These are phyloP conservation scores for Diplosoma virens DNA, from an alignment of 23 tunicate genomes.

Conservation along the genomic window DNA sequence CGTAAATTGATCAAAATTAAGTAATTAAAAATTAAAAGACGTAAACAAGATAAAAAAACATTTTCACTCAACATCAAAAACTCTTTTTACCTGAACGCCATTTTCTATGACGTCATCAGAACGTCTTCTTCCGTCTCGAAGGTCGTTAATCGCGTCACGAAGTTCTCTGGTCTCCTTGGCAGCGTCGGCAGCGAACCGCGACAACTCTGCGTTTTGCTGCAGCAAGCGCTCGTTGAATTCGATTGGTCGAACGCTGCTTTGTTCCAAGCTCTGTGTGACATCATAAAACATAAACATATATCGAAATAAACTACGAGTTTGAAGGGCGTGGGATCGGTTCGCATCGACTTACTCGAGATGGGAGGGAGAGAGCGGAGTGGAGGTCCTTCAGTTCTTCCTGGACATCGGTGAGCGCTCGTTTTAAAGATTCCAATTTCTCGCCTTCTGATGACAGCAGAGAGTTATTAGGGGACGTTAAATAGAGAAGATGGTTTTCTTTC, in stretches of 20 bases:
- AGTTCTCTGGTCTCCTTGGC: conserved; percentile 61
- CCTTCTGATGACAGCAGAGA: conserved; percentile 75
- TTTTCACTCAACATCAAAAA: too few species aligned
- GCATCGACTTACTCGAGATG: conserved; percentile 50
- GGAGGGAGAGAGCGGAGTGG: conserved; percentile 54
- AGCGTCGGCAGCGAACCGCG: conserved; percentile 45
- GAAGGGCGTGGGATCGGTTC: too few species aligned
- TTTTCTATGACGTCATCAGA: conserved; percentile 3
- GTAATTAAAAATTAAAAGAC: too few species aligned
- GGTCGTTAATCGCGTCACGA: conserved; percentile 42
- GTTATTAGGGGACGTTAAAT: conserved; percentile 16
- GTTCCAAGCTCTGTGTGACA: background rate
- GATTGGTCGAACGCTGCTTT: background rate
- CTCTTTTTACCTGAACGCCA: conserved; percentile 10
- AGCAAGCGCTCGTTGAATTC: conserved; percentile 76
- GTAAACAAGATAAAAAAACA: too few species aligned
- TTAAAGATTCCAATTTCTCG: conserved; percentile 72
- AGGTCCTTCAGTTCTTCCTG: conserved; percentile 82
- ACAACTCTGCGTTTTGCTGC: conserved; percentile 66
- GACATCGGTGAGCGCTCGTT: conserved; percentile 70
- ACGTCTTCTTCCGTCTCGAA: background rate
- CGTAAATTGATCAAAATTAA: too few species aligned
- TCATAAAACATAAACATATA: background rate
- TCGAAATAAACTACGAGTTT: background rate
- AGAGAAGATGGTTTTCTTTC: background rate